A percentile compares a stretch with the other conserved stretches of the same genome.
These are phyloP conservation scores for Odocoileus hemionus DNA, from an alignment of 2,113 vertebrate genomes.

Conservation along the genomic window DNA sequence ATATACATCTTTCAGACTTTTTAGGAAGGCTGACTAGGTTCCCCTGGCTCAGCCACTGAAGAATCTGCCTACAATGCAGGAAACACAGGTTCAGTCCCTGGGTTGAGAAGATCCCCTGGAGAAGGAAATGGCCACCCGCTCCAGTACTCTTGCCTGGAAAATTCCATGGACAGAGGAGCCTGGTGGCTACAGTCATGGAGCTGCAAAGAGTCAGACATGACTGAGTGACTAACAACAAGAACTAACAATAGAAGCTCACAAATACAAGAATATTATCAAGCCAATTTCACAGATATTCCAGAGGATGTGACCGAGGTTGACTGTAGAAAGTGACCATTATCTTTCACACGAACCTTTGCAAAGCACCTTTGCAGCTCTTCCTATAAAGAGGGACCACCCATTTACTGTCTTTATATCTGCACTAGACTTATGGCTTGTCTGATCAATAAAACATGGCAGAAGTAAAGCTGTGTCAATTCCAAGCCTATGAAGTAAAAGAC, in stretches of 20 bases:
- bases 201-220: not conserved
- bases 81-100: no score
- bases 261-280: not conserved
- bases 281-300: not conserved
- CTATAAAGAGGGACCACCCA: not conserved
- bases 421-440: not conserved
- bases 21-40: not conserved
- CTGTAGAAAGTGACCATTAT: not conserved
- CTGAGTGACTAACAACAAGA: not conserved
- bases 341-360: not conserved
- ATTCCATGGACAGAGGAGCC: not conserved
- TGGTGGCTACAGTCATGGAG: not conserved
- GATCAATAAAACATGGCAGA: not conserved
- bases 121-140: not conserved
- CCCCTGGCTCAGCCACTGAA: no score
- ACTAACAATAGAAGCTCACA: not conserved
- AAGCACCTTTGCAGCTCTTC: not conserved
- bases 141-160: not conserved
- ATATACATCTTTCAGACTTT: not conserved
- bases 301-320: not conserved
- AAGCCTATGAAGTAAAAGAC: not conserved
- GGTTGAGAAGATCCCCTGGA: no score
- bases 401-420: not conserved
- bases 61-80: no score
- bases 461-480: not conserved